Conservation (phyloP, 2,888 invertebrate genomes). For the Candidula unifasciata region DNA sequence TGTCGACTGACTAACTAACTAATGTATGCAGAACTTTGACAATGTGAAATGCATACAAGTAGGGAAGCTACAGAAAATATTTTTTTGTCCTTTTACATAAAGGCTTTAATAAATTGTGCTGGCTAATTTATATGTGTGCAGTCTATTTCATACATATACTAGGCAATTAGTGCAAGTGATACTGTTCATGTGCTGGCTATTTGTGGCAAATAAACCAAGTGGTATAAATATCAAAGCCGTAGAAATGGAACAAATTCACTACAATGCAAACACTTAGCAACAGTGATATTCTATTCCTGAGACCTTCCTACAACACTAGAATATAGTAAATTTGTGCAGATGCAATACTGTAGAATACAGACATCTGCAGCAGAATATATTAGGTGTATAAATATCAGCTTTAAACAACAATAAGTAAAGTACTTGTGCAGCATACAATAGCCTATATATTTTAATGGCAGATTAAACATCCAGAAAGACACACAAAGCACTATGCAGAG, state of each 20-base stretch:
- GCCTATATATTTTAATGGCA: background rate
- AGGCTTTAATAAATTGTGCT: background rate
- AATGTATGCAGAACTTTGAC: too few species aligned
- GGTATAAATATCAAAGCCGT: background rate
- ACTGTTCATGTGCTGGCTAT: background rate
- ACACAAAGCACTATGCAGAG: constrained; percentile 16
- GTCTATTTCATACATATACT: background rate
- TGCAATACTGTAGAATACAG: too few species aligned
- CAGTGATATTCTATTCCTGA: background rate
- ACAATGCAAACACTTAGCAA: background rate
- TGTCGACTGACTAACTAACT: too few species aligned
- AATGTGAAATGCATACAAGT: background rate
- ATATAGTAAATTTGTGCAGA: too few species aligned
- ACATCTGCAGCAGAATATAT: too few species aligned
- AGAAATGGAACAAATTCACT: background rate
- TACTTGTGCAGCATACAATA: background rate
- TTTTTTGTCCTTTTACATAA: background rate
- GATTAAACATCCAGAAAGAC: background rate
- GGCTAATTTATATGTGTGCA: background rate
- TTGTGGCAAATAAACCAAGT: background rate
- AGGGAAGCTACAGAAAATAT: background rate
- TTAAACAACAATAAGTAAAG: background rate
- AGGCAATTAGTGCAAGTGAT: background rate
- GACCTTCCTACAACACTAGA: too few species aligned
- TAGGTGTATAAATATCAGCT: too few species aligned